Evolutionary conservation across 1,140 invertebrate genomes (phyloP).

Genomic region (Zophobas morio): DNA sequence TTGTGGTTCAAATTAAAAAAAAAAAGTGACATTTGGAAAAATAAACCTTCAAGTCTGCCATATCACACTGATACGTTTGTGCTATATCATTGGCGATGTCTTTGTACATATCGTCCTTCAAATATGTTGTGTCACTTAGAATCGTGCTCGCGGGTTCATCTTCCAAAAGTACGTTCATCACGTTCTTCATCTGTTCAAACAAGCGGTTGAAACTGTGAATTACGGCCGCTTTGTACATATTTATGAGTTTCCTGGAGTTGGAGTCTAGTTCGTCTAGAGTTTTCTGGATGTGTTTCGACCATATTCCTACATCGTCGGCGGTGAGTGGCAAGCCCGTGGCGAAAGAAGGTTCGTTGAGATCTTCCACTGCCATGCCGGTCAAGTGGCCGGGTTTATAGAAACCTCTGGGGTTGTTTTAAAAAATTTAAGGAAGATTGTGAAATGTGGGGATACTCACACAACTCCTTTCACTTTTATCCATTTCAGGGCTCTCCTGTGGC

Average conservation of each 20-base stretch:
- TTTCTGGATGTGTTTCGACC: neutral
- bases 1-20: neutral
- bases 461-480: slow-evolving; percentile 7
- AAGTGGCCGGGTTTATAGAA: neutral
- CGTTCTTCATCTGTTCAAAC: slow-evolving; percentile 50
- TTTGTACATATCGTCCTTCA: slow-evolving; percentile 32
- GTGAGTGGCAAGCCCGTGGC: neutral
- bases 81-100: slow-evolving; percentile 39
- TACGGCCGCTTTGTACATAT: slow-evolving; percentile 51
- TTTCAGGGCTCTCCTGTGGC: neutral
- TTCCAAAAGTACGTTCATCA: slow-evolving; percentile 49
- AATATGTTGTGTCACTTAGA: slow-evolving; percentile 35
- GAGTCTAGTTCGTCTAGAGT: slow-evolving; percentile 39
- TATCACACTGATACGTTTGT: slow-evolving; percentile 15
- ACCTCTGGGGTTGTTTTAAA: neutral
- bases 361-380: neutral
- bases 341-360: neutral
- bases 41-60: neutral
- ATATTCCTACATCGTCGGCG: neutral
- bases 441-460: neutral
- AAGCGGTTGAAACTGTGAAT: slow-evolving; percentile 54
- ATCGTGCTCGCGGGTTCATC: slow-evolving; percentile 44
- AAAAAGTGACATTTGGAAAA: neutral
- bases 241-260: slow-evolving; percentile 51
- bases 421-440: neutral